These are phyloP conservation scores for Cryptus armator DNA, from an alignment of 2,888 invertebrate genomes.

Conservation along the genomic window DNA sequence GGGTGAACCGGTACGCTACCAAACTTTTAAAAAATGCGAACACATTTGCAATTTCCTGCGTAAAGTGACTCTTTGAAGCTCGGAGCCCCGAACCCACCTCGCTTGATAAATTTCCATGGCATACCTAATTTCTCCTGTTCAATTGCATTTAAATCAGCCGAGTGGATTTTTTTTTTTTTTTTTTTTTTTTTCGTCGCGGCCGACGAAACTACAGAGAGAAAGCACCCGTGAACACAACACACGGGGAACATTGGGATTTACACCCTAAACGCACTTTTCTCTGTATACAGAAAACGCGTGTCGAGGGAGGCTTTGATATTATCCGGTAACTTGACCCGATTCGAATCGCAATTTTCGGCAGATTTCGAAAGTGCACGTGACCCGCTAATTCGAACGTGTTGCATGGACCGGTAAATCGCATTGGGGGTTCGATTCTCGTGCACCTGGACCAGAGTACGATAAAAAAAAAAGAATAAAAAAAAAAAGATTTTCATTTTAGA, in stretches of 20 bases:
- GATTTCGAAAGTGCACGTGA: background rate
- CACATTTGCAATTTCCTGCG: conserved; percentile 70
- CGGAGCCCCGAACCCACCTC: conserved; percentile 46
- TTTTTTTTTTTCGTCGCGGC: conserved; percentile 14
- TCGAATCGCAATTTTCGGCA: conserved; percentile 21
- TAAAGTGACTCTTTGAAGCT: conserved; percentile 72
- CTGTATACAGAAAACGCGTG: background rate
- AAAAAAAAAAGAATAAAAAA: too few species aligned
- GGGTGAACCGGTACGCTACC: conserved; percentile 47
- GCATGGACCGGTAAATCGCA: conserved; percentile 23
- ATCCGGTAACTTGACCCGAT: conserved; percentile 30
- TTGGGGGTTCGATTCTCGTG: conserved; percentile 17
- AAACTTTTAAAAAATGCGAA: conserved; percentile 69
- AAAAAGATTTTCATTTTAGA: background rate
- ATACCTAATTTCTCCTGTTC: conserved; percentile 70
- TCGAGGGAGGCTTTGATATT: background rate
- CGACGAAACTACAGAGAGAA: background rate
- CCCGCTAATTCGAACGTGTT: background rate
- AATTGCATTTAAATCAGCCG: conserved; percentile 70
- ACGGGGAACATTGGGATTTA: conserved; percentile 2
- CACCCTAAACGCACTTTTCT: conserved; percentile 5
- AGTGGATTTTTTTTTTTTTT: conserved; percentile 62
- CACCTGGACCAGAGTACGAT: conserved; percentile 27
- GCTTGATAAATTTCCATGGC: conserved; percentile 68
- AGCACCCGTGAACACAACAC: background rate